Base-by-base conservation (phyloP, 2,797 vertebrate species). In the Euthynnus affinis region DNA sequence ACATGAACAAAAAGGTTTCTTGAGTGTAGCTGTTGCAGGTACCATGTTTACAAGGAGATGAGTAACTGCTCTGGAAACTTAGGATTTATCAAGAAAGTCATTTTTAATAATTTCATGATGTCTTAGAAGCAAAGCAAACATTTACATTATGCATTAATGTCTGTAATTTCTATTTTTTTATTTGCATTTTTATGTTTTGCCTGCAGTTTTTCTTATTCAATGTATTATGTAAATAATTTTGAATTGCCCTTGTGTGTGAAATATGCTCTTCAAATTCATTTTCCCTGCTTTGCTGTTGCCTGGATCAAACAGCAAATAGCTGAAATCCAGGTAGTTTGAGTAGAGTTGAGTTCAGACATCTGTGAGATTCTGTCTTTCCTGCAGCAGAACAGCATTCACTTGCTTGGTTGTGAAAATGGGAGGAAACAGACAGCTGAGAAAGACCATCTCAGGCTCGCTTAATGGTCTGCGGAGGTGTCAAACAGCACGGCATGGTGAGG, bases 401-500 rank as follows among this genome's bases (percentile, higher is more conserved):
- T 55, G 25, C n/a, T 67, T 52, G 29, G 12, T 25, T 13, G 3
- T 52, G 10, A 40, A 49, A 46, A 27, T 17, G 46, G 15, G 40
- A 67, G 40, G 27, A 71, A 59, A 66, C 14, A 46, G 66, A 62
- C 49, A 46, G 52, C 29, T 32, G 27, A 58, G 52, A 37, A 34
- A 58, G 29, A 71, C 40, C 27, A 23, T 10, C 32, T 64, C 51
- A 13, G 44, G 37, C 61, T 73, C 18, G 7, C 23, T 55, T 81
- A 78, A 79, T 75, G 76, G 64, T 83, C 72, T 71, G 68, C 34
- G 34, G 49, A 62, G 52, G 68, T 57, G 49, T 70, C 52, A 75
- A 62, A 52, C 80, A 46, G 63, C 46, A 15, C 4, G 2, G 46
- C 48, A 37, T 25, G 12, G 1, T 0, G 6, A 25, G 17, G 14